A percentile compares a stretch with the other conserved stretches of the same genome.
These are phyloP conservation scores for Corythornis madagascariensis DNA, from an alignment of 2,113 vertebrate species.

Conservation along the genomic window DNA sequence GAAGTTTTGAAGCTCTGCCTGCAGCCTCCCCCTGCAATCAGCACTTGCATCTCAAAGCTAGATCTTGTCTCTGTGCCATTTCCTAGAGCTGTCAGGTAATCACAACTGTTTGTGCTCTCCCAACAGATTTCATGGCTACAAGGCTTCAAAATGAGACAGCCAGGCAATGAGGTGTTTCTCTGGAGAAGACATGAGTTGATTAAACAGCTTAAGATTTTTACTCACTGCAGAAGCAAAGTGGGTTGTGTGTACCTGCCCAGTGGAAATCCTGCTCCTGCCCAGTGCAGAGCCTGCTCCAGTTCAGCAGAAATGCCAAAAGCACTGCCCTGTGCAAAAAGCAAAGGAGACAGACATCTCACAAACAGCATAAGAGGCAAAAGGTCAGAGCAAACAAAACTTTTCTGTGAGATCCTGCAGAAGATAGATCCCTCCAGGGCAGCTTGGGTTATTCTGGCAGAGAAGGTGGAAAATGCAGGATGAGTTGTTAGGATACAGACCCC, in stretches of 20 bases:
- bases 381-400: not conserved
- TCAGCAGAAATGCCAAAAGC: not conserved
- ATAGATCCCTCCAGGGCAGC: not conserved
- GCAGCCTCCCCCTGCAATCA: not conserved
- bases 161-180: not conserved
- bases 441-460: not conserved
- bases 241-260: not conserved
- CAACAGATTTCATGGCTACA: constrained; percentile 47
- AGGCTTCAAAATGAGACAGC: constrained; percentile 34
- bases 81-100: constrained; percentile 54
- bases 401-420: not conserved
- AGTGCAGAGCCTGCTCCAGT: rapidly evolving
- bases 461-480: not conserved
- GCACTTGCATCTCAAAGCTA: not conserved
- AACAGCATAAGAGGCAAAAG: not conserved
- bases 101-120: constrained; percentile 44
- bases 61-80: not conserved
- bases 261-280: not conserved
- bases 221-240: not conserved
- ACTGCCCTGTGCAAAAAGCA: not conserved
- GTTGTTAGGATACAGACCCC: not conserved
- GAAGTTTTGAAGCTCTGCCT: constrained; percentile 7
- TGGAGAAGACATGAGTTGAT: constrained; percentile 8
- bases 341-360: not conserved
- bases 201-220: constrained; percentile 21